Evolutionary conservation across 2,888 invertebrate species (phyloP).

Genomic region (Ormyrus labotus): DNA sequence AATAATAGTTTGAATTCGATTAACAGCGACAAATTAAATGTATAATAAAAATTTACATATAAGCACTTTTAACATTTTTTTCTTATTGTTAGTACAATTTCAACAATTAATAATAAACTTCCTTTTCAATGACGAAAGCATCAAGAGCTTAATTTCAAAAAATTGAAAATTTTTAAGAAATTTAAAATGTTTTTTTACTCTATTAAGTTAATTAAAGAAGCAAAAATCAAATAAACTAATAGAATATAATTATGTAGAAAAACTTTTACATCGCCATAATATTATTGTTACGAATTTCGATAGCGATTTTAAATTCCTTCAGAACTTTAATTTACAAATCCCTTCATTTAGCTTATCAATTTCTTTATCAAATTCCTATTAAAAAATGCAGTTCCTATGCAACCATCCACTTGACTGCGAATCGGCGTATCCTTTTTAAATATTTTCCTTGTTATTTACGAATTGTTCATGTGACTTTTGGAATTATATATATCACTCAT

Average conservation of each 20-base stretch:
- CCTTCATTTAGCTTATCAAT: constrained; percentile 11
- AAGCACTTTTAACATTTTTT: constrained; percentile 39
- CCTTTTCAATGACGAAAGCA: constrained; percentile 21
- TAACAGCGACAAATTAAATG: constrained; percentile 46
- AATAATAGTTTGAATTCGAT: constrained; percentile 36
- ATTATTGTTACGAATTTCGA: constrained; percentile 43
- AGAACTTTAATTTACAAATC: constrained; percentile 46
- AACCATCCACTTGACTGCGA: constrained; percentile 4
- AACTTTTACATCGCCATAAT: constrained; percentile 28
- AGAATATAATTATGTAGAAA: constrained; percentile 48
- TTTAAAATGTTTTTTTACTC: constrained; percentile 2
- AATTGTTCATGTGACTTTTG: constrained; percentile 5
- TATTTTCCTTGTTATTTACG: background rate
- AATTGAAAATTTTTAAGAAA: constrained; percentile 23
- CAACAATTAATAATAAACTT: constrained; percentile 38
- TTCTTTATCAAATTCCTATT: constrained; percentile 44
- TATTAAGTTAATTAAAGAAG: constrained; percentile 19
- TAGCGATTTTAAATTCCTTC: constrained; percentile 45
- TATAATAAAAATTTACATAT: constrained; percentile 32
- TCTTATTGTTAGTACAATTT: constrained; percentile 19
- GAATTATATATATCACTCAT: constrained; percentile 42
- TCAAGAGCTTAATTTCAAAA: constrained; percentile 27
- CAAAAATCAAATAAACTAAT: constrained; percentile 38
- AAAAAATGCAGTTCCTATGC: constrained; percentile 42
- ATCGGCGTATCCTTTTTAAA: constrained; percentile 12